Evolutionary conservation across 2,888 invertebrate genomes (phyloP), one percentile per base, ranked within the genome.

Genomic region (Oxystoma pomonae): DNA sequence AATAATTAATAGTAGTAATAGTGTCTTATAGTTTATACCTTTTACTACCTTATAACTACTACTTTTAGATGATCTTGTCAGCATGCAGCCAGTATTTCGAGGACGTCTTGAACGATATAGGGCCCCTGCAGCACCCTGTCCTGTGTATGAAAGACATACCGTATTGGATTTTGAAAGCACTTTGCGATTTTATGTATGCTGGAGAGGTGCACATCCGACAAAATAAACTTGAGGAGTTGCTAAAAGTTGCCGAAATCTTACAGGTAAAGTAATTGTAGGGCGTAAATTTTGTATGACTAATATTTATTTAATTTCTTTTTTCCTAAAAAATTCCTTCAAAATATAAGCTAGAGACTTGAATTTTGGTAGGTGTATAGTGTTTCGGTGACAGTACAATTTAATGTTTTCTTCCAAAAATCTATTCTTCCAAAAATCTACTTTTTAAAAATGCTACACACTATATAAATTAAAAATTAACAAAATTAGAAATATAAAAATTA

Each of bases 111-210:
- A 74, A 71, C 19, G 78, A 77, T 16, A 80, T 82, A 50, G 77
- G 79, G 51, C 81, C 81, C 0, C 74, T 76, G 49, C 81, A 81
- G 65, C 83, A 84, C 69, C 81, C 83, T 0, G 81, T 83, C 20
- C 77, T 84, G 19, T 80, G 82, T 64, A 76, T 84, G 73, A 81
- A 80, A 59, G 82, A 82, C 64, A 76, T 81, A 21, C 79, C 81
- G 20, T 83, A 81, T 72, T 83, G 82, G 81, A 80, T 82, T 59
- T 72, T 84, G n/a, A 80, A 81, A 70, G 78, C 81, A 1, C 71
- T 84, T 1, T 81, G 83, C 22, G 82, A 82, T 68, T 84, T 83
- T 70, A 83, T 84, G 83, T 84, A 84, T 73, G 77, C 80, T 1
- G 83, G 83, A 1, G 83, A 83, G 73, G 82, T 83, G 0, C 81